Base-by-base conservation (phyloP, 1,140 invertebrate species). In the Sitodiplosis mosellana region DNA sequence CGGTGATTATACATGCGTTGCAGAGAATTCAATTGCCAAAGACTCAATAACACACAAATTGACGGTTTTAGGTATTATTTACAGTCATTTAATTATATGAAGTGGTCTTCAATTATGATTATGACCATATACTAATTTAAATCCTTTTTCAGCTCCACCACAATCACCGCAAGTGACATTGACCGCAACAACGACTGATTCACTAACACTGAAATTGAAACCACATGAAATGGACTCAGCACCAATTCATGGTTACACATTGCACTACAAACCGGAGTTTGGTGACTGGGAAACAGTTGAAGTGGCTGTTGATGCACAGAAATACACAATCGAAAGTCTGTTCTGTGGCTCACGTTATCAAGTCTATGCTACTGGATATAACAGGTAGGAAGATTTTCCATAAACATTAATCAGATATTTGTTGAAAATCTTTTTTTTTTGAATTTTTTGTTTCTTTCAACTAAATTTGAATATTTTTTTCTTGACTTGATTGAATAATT, bases 321-420 rank as follows among this genome's bases (percentile, higher is more conserved):
- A 87, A 46, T 87, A 88, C 63, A 87, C 81, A 33, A 68, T 93
- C 47, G 87, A 92, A 58, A 84, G 81, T 58, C 60, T 92, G 22
- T 81, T 83, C 63, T 93, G 89, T 65, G 91, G 83, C 59, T 90
- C 87, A 48, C 80, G 84, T 69, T 95, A 85, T 70, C 87, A 91
- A 61, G 76, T 92, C 42, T 90, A 89, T 63, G 87, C 88, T 12
- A 88, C 83, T 18, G 86, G 86, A 49, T 90, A 89, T 58, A 92
- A 91, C 56, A 78, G 80, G 85, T 89, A 65, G 70, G 18, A 19
- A 19, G 41, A 7, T 38, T 38, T 38, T n/a, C 14, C 14, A 3
- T 38, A 3, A 38, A 17, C 36, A 8, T n/a, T n/a, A n/a, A n/a
- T 27, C 27, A 27, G 10, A 3, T 27, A 5, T 27, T 27, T 5